A percentile compares a stretch with the other conserved stretches of the same genome.
phyloP scores from a whole-genome alignment of 2,797 vertebrate genomes.

The Tokudaia tokunoshimensis region DNA sequence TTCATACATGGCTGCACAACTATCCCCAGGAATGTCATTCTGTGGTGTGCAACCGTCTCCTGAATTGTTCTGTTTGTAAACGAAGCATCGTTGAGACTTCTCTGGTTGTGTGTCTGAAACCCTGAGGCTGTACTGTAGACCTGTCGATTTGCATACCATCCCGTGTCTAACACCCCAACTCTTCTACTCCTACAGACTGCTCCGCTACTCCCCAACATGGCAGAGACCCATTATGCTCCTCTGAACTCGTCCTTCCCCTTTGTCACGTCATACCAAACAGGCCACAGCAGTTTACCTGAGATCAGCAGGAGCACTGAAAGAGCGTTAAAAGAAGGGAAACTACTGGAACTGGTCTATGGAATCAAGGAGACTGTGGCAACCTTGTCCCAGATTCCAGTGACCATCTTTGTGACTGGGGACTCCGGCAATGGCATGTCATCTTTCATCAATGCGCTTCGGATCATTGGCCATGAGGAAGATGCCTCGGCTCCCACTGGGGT shows the following conservation, averaged over 20 bases:
- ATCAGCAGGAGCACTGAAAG: not conserved
- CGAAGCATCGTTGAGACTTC: not conserved
- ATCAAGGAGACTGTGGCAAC: conserved; percentile 33
- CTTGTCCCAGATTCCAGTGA: not conserved
- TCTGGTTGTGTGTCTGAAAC: not conserved
- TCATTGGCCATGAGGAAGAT: not conserved
- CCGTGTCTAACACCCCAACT: not conserved
- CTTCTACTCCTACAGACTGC: not conserved
- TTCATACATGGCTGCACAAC: not conserved
- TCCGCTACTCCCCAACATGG: not conserved
- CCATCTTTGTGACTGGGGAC: conserved; percentile 1
- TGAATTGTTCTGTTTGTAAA: not conserved
- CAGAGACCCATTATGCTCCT: not conserved
- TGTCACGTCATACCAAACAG: not conserved
- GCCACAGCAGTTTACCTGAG: not conserved
- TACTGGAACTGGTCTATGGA: conserved; percentile 48
- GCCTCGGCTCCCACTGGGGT: conserved; percentile 22
- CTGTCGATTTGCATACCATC: rapidly evolving
- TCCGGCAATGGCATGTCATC: conserved; percentile 53
- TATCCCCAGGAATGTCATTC: too few relatives aligned
- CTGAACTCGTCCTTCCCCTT: not conserved
- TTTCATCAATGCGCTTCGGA: conserved; percentile 47
- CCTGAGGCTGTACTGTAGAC: not conserved
- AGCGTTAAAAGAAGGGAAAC: not conserved
- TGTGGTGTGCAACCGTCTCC: not conserved